These are phyloP conservation scores for Tyria jacobaeae DNA, from an alignment of 2,888 invertebrate species.

Conservation along the genomic window DNA sequence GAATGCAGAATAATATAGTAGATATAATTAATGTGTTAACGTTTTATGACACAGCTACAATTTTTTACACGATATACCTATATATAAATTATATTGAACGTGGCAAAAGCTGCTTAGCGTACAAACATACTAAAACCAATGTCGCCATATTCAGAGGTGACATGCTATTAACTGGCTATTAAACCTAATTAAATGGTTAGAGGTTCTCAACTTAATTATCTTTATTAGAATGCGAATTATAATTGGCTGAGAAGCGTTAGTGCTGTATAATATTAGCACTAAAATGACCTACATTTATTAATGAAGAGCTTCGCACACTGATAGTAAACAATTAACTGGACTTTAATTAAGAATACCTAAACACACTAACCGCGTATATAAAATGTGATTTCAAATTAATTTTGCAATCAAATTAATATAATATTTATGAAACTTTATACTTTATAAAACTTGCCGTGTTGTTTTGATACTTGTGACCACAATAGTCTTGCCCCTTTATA, in stretches of 20 bases:
- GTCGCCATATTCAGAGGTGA: not conserved
- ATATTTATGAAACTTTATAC: no score
- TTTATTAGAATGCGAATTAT: constrained; percentile 6
- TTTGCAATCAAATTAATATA: no score
- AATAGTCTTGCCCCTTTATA: no score
- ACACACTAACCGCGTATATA: not conserved
- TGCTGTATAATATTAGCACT: not conserved
- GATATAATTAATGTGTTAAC: no score
- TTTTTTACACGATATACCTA: constrained; percentile 17
- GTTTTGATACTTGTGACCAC: no score
- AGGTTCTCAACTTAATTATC: constrained; percentile 4
- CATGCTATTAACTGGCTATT: constrained; percentile 2
- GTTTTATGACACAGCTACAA: constrained; percentile 28
- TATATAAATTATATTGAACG: not conserved
- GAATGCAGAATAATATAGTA: no score
- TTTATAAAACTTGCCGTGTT: no score
- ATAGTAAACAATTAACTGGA: not conserved
- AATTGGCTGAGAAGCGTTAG: constrained; percentile 11
- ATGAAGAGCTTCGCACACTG: constrained; percentile 1
- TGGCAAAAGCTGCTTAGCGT: not conserved
- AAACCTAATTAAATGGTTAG: constrained; percentile 6
- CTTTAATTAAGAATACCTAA: constrained; percentile 3
- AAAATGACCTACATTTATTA: constrained; percentile 15
- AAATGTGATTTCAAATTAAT: not conserved
- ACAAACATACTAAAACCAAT: constrained; percentile 4